phyloP scores from a whole-genome alignment of 2,888 invertebrate species.

The Pseudococcus jackbeardsleyi region DNA sequence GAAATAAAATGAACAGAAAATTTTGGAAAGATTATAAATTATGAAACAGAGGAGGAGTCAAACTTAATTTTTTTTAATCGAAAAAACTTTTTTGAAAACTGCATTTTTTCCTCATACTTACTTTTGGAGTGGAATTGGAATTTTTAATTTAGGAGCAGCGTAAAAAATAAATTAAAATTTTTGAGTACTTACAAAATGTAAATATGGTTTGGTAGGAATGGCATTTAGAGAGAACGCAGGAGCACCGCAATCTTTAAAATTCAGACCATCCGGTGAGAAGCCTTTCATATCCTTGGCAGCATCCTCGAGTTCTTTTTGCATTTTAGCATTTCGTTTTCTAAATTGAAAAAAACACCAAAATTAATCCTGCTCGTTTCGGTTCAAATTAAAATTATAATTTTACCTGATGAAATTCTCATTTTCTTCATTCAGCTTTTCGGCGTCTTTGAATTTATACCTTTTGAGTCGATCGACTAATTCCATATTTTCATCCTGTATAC shows the following conservation, averaged over 20 bases:
- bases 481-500: constrained; percentile 86
- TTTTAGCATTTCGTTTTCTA: constrained; percentile 89
- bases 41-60: too few relatives aligned
- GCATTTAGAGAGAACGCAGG: constrained; percentile 70
- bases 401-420: constrained; percentile 93
- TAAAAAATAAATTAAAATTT: neutral
- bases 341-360: neutral
- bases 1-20: neutral
- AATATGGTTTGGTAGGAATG: constrained; percentile 79
- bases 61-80: neutral
- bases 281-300: constrained; percentile 83
- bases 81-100: neutral
- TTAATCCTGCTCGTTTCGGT: neutral
- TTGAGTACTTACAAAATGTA: constrained; percentile 83
- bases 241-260: constrained; percentile 72
- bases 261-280: constrained; percentile 72
- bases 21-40: too few relatives aligned
- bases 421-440: constrained; percentile 96
- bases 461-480: constrained; percentile 88
- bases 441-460: constrained; percentile 93
- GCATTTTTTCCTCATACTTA: neutral
- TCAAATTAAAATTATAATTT: neutral
- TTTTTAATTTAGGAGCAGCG: too few relatives aligned
- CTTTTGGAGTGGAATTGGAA: too few relatives aligned
- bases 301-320: constrained; percentile 92